Evolutionary conservation across 2,797 vertebrate genomes (phyloP).

Genomic region (Amblyopsis hoosieri): DNA sequence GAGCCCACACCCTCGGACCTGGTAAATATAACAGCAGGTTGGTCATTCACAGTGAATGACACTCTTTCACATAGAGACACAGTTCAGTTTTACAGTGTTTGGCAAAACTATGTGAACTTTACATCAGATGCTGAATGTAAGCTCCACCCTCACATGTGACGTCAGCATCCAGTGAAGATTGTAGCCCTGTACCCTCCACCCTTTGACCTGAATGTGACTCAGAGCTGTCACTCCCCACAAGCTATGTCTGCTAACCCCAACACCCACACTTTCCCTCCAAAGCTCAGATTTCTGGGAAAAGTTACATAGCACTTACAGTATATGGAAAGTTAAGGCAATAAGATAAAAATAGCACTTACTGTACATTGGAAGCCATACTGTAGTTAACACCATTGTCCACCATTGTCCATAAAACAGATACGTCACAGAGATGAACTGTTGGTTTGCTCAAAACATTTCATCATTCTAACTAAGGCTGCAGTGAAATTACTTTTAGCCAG

Average conservation of each 20-base stretch:
- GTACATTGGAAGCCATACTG: not conserved
- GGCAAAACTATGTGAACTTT: too few species aligned
- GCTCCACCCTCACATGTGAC: slow-evolving; percentile 13
- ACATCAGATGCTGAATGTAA: too few species aligned
- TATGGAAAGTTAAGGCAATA: not conserved
- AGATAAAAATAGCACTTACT: too few species aligned
- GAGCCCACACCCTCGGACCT: slow-evolving; percentile 19
- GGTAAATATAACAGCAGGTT: too few species aligned
- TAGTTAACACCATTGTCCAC: not conserved
- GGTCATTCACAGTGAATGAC: too few species aligned
- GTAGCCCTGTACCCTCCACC: slow-evolving; percentile 25
- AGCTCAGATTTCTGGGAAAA: slow-evolving; percentile 56
- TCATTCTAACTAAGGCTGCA: too few species aligned
- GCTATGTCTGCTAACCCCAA: slow-evolving; percentile 45
- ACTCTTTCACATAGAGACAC: too few species aligned
- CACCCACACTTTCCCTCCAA: slow-evolving; percentile 36
- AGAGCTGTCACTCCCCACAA: slow-evolving; percentile 35
- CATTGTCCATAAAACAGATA: not conserved
- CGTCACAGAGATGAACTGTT: too few species aligned
- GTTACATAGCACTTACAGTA: slow-evolving; percentile 10
- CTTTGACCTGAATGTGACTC: slow-evolving; percentile 62
- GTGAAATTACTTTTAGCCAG: too few species aligned
- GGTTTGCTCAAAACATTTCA: too few species aligned
- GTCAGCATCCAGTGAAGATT: slow-evolving; percentile 48
- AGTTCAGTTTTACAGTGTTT: too few species aligned